These are phyloP conservation scores for Idaea biselata DNA, from an alignment of 2,888 invertebrate genomes.

Conservation along the genomic window DNA sequence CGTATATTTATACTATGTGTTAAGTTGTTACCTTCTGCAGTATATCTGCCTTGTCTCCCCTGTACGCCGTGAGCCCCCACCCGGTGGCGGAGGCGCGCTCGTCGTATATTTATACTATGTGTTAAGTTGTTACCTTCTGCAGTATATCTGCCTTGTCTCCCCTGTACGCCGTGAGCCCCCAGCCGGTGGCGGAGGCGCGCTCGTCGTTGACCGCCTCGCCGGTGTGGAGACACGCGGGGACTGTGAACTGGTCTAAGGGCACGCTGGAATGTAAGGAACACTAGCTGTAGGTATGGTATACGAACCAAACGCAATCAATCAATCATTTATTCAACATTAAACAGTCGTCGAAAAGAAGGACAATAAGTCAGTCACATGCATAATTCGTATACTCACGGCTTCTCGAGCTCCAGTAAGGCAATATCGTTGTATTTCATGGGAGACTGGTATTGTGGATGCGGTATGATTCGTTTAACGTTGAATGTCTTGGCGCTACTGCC, in stretches of 20 bases:
- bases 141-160: conserved; percentile 36
- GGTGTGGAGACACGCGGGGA: conserved; percentile 20
- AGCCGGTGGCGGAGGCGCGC: conserved; percentile 47
- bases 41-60: no score
- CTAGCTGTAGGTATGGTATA: no score
- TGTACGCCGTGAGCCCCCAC: no score
- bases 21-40: no score
- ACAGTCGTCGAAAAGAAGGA: no score
- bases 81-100: no score
- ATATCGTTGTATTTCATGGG: conserved; percentile 22
- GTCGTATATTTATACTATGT: no score
- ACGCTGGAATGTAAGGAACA: conserved; percentile 14
- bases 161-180: conserved; percentile 43
- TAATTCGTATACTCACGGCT: conserved; percentile 15
- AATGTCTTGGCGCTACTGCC: conserved; percentile 4
- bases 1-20: no score
- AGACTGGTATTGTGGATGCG: conserved; percentile 11
- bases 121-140: conserved; percentile 54
- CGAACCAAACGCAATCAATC: no score
- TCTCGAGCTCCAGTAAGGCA: conserved; percentile 16
- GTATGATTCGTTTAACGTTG: conserved; percentile 8
- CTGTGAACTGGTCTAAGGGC: conserved; percentile 11
- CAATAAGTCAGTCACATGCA: no score
- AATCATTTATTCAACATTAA: no score
- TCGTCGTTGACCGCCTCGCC: conserved; percentile 22